Evolutionary conservation across 2,888 invertebrate genomes (phyloP).

Genomic region (Teleiodes luculella): DNA sequence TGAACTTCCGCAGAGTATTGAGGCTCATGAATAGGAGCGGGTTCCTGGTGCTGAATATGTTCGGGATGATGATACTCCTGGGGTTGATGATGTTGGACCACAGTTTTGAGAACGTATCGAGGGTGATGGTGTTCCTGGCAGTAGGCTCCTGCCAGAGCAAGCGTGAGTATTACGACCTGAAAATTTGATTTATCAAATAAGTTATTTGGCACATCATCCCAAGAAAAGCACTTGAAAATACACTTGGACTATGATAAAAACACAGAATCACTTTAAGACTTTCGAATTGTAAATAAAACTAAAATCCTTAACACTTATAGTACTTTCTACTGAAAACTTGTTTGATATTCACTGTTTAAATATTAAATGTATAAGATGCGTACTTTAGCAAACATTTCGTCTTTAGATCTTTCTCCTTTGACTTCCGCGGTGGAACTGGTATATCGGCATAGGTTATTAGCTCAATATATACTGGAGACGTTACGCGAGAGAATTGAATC

Average conservation of each 20-base stretch:
- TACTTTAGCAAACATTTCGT: conserved; percentile 68
- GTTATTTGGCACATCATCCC: background rate
- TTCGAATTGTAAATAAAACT: background rate
- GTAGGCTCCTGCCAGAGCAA: conserved; percentile 38
- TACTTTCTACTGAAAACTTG: background rate
- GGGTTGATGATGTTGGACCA: conserved; percentile 43
- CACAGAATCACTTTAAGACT: background rate
- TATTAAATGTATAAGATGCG: conserved; percentile 30
- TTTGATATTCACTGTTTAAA: conserved; percentile 7
- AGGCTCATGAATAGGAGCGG: conserved; percentile 44
- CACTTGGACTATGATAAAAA: background rate
- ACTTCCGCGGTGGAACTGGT: conserved; percentile 74
- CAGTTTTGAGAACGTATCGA: conserved; percentile 34
- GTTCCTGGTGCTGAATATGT: conserved; percentile 43
- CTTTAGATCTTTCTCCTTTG: conserved; percentile 60
- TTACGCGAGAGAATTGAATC: conserved; percentile 75
- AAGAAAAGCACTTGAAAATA: background rate
- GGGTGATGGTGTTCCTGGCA: conserved; percentile 52
- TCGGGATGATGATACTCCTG: conserved; percentile 48
- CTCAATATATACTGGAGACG: conserved; percentile 77
- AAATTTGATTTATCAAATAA: conserved; percentile 27
- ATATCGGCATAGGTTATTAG: conserved; percentile 72
- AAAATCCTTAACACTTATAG: background rate
- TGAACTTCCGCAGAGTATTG: conserved; percentile 25
- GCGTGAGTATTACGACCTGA: conserved; percentile 52